Percentiles rank a stretch among this genome's conserved stretches.
Conservation (phyloP, 2,797 vertebrate genomes). For the Euthynnus affinis region DNA sequence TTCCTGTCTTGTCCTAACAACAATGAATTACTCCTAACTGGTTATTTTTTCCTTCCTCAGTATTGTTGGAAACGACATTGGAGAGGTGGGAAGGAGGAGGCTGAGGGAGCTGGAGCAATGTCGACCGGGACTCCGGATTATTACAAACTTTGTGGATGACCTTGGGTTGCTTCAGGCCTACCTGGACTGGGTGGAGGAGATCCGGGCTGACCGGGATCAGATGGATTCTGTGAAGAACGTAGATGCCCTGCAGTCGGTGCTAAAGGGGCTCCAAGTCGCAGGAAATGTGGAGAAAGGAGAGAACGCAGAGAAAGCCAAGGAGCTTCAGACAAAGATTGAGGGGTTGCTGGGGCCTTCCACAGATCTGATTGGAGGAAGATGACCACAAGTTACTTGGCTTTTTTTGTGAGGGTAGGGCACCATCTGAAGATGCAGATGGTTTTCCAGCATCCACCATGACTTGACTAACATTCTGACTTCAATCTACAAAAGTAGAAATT, state of each 20-base stretch:
- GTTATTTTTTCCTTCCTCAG: conserved; percentile 52
- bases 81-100: conserved; percentile 65
- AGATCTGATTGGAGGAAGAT: conserved; percentile 28
- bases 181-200: conserved; percentile 83
- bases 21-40: background rate
- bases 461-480: background rate
- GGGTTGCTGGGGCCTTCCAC: conserved; percentile 54
- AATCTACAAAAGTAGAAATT: background rate
- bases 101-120: conserved; percentile 62
- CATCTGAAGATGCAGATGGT: background rate
- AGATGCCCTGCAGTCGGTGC: conserved; percentile 76
- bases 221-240: conserved; percentile 82
- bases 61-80: conserved; percentile 80
- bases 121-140: conserved; percentile 72
- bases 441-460: background rate
- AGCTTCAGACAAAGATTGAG: conserved; percentile 72
- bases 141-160: conserved; percentile 80
- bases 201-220: conserved; percentile 76
- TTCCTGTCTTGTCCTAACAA: background rate
- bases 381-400: background rate
- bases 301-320: conserved; percentile 64
- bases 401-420: background rate
- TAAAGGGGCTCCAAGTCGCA: conserved; percentile 68
- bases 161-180: conserved; percentile 79
- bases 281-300: conserved; percentile 50